phyloP scores from a whole-genome alignment of 2,888 invertebrate genomes.

The Chaetoderma sp. region DNA sequence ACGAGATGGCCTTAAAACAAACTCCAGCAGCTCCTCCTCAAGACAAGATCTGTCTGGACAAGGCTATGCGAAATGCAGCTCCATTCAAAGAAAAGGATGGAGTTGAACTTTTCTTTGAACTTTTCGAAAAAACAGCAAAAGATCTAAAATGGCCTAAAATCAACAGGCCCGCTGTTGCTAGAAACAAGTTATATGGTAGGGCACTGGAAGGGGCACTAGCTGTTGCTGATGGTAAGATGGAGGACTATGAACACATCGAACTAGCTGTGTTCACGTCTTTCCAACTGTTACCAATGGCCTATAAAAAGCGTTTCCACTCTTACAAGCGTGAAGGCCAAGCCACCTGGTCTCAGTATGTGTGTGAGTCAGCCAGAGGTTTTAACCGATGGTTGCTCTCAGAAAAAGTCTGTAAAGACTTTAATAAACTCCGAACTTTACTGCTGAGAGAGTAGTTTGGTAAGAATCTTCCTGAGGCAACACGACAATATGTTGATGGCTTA shows the following conservation, averaged over 20 bases:
- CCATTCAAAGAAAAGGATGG: constrained; percentile 6
- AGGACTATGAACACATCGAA: constrained; percentile 17
- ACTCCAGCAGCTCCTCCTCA: too few relatives aligned
- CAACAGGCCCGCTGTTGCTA: too few relatives aligned
- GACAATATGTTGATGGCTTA: too few relatives aligned
- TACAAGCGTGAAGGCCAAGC: too few relatives aligned
- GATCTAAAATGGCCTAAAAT: not conserved
- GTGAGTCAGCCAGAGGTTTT: constrained; percentile 9
- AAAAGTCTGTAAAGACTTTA: not conserved
- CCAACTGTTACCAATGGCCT: constrained; percentile 23
- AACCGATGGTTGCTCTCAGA: constrained; percentile 9
- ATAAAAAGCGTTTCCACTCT: constrained; percentile 12
- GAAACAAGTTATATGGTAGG: constrained; percentile 11
- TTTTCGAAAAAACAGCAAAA: constrained; percentile 3
- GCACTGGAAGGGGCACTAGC: constrained; percentile 10
- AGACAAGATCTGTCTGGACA: too few relatives aligned
- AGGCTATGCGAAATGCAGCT: too few relatives aligned
- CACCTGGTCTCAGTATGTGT: constrained; percentile 16
- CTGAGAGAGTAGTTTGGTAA: not conserved
- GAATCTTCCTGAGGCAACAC: too few relatives aligned
- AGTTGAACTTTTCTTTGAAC: not conserved
- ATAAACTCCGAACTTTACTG: not conserved
- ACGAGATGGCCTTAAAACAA: too few relatives aligned
- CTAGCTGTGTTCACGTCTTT: constrained; percentile 6
- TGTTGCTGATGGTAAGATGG: too few relatives aligned